Evolutionary conservation across 2,113 vertebrate species (phyloP), one percentile per base, ranked within the genome.

Genomic region (Okapia johnstoni): DNA sequence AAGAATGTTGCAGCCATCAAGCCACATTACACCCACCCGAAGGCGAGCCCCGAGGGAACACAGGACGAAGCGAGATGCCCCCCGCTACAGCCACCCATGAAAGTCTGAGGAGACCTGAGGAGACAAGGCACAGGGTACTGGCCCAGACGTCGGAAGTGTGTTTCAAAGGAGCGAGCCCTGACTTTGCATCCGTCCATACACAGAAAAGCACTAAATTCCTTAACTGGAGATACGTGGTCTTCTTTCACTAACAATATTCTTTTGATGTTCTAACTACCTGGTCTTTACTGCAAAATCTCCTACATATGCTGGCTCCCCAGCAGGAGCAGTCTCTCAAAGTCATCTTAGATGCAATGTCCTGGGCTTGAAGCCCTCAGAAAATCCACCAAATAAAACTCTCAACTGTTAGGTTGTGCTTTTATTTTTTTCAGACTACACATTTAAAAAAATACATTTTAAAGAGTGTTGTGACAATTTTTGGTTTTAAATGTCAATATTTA

Each of bases 401-500:
- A 52, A 2, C 30, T 81, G n/a, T 6, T 4, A 81, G 48, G 79
- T 7, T 81, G 48, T 23, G 48, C 79, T 52, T 81, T 81, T 13
- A 50, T 52, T 52, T 80, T 52, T 52, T 54, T 23, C 48, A 81
- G 30, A 52, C 10, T 50, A 54, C 30, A 81, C 50, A 84, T n/a
- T 95, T 92, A 85, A 95, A 94, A 94, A 95, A 60, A 80, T 30
- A 43, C 8, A 70, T 19, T 96, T 52, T 36, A 48, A 77, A 96
- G 33, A 94, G 2, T 40, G 28, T 9, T 76, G 14, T 25, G 84
- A 55, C 16, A 57, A 70, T 5, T 73, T 77, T 28, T 89, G 40
- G 16, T 79, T 93, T 88, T 95, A 91, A 95, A 88, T 81, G 77
- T 77, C 70, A 90, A n/a, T 86, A 70, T 94, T 90, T 93, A 96